Conservation (phyloP, 2,113 vertebrate genomes). For the Pituophis catenifer region DNA sequence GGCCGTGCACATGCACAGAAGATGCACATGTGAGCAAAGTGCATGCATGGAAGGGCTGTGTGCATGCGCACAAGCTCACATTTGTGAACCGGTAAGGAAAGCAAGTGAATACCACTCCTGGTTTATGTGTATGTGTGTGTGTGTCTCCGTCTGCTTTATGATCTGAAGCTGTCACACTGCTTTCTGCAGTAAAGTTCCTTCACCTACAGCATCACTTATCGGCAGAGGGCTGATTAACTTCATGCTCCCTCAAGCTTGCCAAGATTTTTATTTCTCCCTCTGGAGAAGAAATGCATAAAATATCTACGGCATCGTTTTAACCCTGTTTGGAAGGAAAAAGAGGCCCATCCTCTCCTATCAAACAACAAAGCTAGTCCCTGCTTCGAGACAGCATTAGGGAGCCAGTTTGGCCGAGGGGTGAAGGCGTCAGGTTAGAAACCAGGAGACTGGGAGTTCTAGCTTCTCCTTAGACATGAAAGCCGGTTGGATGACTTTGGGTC, state of each 20-base stretch:
- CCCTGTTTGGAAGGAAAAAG: constrained; percentile 10
- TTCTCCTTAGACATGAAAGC: not conserved
- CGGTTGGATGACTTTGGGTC: not conserved
- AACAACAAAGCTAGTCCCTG: not conserved
- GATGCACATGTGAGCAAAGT: no score
- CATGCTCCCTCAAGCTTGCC: constrained; percentile 31
- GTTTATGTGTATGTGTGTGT: not conserved
- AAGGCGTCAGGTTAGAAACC: not conserved
- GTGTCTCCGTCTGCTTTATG: not conserved
- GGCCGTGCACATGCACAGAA: no score
- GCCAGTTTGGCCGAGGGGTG: not conserved
- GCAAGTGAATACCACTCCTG: no score
- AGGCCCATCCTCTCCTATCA: not conserved
- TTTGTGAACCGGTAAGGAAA: no score
- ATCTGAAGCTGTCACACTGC: not conserved
- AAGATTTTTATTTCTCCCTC: constrained; percentile 17
- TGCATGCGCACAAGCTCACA: no score
- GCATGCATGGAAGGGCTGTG: no score
- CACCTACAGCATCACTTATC: not conserved
- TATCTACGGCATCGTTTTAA: constrained; percentile 29
- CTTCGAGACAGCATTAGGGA: not conserved
- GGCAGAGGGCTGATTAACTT: constrained; percentile 16
- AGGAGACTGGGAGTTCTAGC: not conserved
- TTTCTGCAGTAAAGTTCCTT: constrained; percentile 3
- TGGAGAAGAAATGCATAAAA: constrained; percentile 31